Percentiles rank a stretch among this genome's conserved stretches.
Conservation (phyloP, 2,113 vertebrate genomes). For the Cyprinodon variegatus region DNA sequence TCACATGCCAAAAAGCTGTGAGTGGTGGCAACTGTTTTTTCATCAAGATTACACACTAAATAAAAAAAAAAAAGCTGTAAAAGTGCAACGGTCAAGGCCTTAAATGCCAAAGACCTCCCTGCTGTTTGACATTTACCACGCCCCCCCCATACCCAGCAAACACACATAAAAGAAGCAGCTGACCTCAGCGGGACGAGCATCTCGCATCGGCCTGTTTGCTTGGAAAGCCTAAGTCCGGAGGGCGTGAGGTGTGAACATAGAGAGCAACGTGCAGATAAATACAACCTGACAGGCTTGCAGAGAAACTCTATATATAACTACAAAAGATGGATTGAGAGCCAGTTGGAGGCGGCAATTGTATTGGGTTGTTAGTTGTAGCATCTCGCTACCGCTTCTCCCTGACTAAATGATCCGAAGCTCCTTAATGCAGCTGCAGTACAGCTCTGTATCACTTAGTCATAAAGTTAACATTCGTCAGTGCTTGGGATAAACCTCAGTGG, state of each 20-base stretch:
- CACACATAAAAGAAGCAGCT: conserved; percentile 21
- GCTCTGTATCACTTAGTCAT: conserved; percentile 6
- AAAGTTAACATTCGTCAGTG: conserved; percentile 15
- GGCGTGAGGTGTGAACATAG: conserved; percentile 65
- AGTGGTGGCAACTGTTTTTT: background rate
- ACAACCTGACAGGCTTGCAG: conserved; percentile 63
- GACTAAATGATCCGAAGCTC: conserved; percentile 14
- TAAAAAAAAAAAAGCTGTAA: background rate
- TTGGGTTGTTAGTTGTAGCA: conserved; percentile 31
- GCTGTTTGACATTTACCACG: conserved; percentile 46
- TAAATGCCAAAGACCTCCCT: conserved; percentile 38
- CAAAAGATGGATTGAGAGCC: conserved; percentile 54
- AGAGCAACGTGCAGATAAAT: conserved; percentile 60
- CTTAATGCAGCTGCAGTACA: conserved; percentile 5
- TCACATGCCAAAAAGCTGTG: background rate
- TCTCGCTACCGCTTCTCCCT: conserved; percentile 16
- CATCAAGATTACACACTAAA: background rate
- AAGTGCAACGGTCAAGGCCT: background rate
- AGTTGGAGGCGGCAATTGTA: conserved; percentile 23
- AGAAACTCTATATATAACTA: conserved; percentile 73
- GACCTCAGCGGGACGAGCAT: conserved; percentile 59
- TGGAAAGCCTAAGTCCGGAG: conserved; percentile 37
- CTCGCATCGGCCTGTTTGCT: conserved; percentile 32
- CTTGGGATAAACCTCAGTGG: background rate
- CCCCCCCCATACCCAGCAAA: conserved; percentile 4